A percentile compares a stretch with the other conserved stretches of the same genome.
Evolutionary conservation across 2,797 vertebrate species (phyloP).

Genomic region (Hippoglossus hippoglossus): DNA sequence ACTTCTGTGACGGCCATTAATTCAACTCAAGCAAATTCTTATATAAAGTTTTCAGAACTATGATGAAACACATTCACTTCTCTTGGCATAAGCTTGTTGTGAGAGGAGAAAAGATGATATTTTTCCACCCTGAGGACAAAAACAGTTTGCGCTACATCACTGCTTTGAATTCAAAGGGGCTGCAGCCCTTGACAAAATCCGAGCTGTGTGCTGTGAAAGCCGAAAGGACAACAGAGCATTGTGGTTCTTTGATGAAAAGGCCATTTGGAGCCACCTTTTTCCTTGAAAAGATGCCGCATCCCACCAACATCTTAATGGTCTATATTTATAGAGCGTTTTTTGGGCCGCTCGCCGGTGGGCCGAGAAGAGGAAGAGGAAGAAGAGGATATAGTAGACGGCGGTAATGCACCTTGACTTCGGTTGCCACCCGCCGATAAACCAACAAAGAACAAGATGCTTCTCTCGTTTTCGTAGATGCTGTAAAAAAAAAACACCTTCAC

Average conservation of each 20-base stretch:
- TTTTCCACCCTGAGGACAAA: slow-evolving; percentile 31
- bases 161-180: slow-evolving; percentile 47
- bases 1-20: slow-evolving; percentile 14
- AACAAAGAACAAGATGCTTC: too few relatives aligned
- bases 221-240: slow-evolving; percentile 44
- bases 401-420: too few relatives aligned
- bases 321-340: too few relatives aligned
- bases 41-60: neutral
- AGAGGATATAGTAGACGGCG: too few relatives aligned
- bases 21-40: slow-evolving; percentile 27
- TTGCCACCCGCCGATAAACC: too few relatives aligned
- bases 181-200: slow-evolving; percentile 40
- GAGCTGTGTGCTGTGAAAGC: slow-evolving; percentile 30
- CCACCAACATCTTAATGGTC: neutral
- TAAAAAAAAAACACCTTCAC: neutral
- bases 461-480: neutral
- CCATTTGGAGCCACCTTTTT: slow-evolving; percentile 34
- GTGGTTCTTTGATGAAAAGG: slow-evolving; percentile 55
- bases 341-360: too few relatives aligned
- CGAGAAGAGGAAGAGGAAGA: too few relatives aligned
- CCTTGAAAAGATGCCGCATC: slow-evolving; percentile 24
- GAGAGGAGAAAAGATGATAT: slow-evolving; percentile 13
- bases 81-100: neutral
- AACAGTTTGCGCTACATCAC: slow-evolving; percentile 23
- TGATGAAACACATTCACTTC: slow-evolving; percentile 21